These are phyloP conservation scores for Mythimna vitellina DNA, from an alignment of 2,888 invertebrate genomes.

Conservation along the genomic window DNA sequence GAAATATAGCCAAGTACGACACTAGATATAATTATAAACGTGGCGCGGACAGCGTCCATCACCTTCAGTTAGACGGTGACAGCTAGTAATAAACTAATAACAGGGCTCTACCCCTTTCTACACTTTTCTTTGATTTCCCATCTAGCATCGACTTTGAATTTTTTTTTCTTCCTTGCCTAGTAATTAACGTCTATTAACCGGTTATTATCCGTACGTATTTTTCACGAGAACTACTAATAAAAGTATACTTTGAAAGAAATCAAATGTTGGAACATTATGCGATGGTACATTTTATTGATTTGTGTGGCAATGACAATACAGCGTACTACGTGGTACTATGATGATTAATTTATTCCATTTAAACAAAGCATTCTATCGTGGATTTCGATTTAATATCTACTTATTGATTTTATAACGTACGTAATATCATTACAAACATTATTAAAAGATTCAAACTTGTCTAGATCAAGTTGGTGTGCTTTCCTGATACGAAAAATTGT, in stretches of 20 bases:
- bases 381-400: background rate
- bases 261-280: slow-evolving; percentile 27
- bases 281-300: slow-evolving; percentile 48
- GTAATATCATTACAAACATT: background rate
- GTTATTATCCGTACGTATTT: slow-evolving; percentile 70
- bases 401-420: too few species aligned
- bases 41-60: slow-evolving; percentile 79
- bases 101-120: slow-evolving; percentile 83
- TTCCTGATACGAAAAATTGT: slow-evolving; percentile 3
- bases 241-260: slow-evolving; percentile 37
- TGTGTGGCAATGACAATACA: slow-evolving; percentile 8
- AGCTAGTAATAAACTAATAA: slow-evolving; percentile 86
- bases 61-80: slow-evolving; percentile 73
- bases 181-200: slow-evolving; percentile 78
- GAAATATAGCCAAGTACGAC: slow-evolving; percentile 46
- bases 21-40: slow-evolving; percentile 73
- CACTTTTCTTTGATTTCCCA: slow-evolving; percentile 87
- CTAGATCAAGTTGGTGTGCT: background rate
- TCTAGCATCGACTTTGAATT: slow-evolving; percentile 67
- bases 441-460: background rate
- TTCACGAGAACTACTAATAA: slow-evolving; percentile 50
- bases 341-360: background rate
- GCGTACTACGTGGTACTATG: background rate
- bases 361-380: background rate
- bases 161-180: slow-evolving; percentile 72